Base-by-base conservation (phyloP, 2,797 vertebrate genomes). In the Austrolebias charrua region DNA sequence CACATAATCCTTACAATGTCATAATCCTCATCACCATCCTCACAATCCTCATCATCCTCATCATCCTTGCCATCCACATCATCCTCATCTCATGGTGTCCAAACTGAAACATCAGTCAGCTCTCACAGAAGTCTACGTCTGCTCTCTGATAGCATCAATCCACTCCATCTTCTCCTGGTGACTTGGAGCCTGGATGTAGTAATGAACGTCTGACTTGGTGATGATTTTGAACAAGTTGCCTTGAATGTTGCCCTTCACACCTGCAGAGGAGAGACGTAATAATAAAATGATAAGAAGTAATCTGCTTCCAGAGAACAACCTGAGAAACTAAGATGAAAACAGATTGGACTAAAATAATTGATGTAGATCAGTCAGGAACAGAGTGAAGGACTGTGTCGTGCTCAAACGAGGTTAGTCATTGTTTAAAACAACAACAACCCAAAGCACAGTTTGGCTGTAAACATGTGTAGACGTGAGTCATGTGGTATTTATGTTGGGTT, bases 151-250 rank as follows among this genome's bases (percentile, higher is more conserved):
- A 12, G 95, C 95, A 54, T 95, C 92, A 15, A 98, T 95, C 97
- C 97, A 98, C 55, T 95, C 92, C 67, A 90, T 91, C 89, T 96
- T 92, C 79, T 97, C 94, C 80, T 93, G 87, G 42, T 91, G 90
- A 69, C 91, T 95, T 53, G 96, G 95, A 35, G 96, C 95, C 90
- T 98, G 96, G 70, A 98, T 96, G 71, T 95, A 98, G 86, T 97
- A 98, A 77, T 90, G 94, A 38, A 80, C 90, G 79, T 98, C 94
- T 2, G 91, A 90, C 81, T 95, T 94, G 14, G 96, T 98, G 85
- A 98, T 98, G 89, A 98, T 96, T 89, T 98, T 97, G 81, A 98
- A 96, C 69, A 98, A 89, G 79, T 98, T 98, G 69, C 96, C 97
- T 77, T 98, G 95, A 66, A 98, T 91, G 50, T 98, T 98, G 24